Conservation (phyloP, 2,888 invertebrate species). For the Phragmatobia fuliginosa region DNA sequence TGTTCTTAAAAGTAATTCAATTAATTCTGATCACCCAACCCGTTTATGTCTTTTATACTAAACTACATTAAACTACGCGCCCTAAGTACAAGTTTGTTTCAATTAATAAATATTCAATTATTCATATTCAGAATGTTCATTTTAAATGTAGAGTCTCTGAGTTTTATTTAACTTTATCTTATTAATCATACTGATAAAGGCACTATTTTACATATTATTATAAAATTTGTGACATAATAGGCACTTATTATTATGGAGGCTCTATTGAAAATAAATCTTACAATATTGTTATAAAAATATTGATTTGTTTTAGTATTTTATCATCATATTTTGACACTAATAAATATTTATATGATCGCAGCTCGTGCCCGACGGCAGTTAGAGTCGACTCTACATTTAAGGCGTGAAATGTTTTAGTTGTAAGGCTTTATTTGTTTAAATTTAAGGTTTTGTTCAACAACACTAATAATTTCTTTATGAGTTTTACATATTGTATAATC, state of each 20-base stretch:
- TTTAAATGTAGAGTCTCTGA: neutral
- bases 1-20: constrained; percentile 17
- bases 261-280: neutral
- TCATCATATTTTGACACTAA: neutral
- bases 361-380: constrained; percentile 37
- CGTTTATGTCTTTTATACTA: constrained; percentile 61
- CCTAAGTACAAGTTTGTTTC: constrained; percentile 2
- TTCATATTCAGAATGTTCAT: neutral
- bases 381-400: constrained; percentile 24
- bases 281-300: neutral
- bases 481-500: neutral
- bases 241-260: neutral
- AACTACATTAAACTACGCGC: constrained; percentile 11
- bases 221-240: constrained; percentile 2
- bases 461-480: neutral
- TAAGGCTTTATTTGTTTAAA: neutral
- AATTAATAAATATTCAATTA: constrained; percentile 6
- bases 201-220: constrained; percentile 3
- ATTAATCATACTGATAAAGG: neutral
- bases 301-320: neutral
- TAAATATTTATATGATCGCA: constrained; percentile 15
- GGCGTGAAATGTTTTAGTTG: neutral
- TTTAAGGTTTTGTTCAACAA: neutral
- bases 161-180: neutral
- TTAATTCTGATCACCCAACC: constrained; percentile 24